A percentile compares a stretch with the other conserved stretches of the same genome.
Evolutionary conservation across 2,113 vertebrate genomes (phyloP).

Genomic region (Chionis minor): DNA sequence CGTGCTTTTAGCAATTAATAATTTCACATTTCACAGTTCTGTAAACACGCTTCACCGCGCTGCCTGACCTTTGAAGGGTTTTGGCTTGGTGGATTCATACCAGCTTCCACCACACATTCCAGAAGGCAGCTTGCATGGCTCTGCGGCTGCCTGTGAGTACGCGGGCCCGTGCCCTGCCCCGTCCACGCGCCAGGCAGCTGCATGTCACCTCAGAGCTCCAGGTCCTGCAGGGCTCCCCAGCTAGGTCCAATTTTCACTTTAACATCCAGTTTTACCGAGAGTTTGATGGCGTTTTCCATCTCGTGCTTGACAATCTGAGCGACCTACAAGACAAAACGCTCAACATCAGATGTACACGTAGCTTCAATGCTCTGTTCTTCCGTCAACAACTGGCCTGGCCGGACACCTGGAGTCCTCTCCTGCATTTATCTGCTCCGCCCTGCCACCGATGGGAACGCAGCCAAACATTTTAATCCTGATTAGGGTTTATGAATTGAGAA

Average conservation of each 20-base stretch:
- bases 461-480: neutral
- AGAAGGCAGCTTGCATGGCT: neutral
- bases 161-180: neutral
- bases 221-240: constrained; percentile 91
- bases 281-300: constrained; percentile 90
- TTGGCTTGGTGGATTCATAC: neutral
- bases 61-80: neutral
- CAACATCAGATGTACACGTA: neutral
- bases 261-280: constrained; percentile 87
- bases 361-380: neutral
- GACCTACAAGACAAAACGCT: constrained; percentile 74
- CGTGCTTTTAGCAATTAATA: neutral
- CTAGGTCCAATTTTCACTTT: constrained; percentile 91
- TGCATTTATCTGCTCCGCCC: neutral
- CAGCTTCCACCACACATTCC: neutral
- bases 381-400: neutral
- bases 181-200: rapidly evolving
- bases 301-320: constrained; percentile 93
- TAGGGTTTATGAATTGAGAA: neutral
- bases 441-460: neutral
- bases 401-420: neutral
- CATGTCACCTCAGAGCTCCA: constrained; percentile 75
- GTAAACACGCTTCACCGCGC: neutral
- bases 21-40: neutral
- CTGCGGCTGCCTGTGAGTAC: neutral